phyloP scores from a whole-genome alignment of 2,113 vertebrate species.

The Muntiacus muntjak region DNA sequence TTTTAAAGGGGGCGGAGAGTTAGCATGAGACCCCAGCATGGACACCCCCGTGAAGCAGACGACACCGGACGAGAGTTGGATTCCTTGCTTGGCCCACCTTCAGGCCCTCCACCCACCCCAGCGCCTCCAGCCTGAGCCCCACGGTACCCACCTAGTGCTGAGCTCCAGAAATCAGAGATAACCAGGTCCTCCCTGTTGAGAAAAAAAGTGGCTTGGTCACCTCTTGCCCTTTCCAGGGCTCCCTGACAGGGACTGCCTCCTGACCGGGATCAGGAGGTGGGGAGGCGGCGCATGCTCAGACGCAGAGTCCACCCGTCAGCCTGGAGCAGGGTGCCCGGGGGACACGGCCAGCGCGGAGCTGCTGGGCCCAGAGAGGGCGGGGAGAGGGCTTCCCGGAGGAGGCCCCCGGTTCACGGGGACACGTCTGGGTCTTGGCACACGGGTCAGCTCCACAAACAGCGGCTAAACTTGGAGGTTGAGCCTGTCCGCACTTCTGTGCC shows the following conservation, averaged over 20 bases:
- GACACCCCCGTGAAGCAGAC: background rate
- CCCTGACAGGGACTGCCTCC: background rate
- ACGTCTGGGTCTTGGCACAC: background rate
- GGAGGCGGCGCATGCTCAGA: background rate
- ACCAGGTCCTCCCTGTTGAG: slow-evolving; percentile 83
- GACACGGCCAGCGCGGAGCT: rapidly evolving
- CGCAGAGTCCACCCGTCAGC: background rate
- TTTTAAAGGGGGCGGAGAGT: background rate
- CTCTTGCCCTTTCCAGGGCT: background rate
- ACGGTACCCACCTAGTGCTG: slow-evolving; percentile 80
- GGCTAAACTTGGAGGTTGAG: background rate
- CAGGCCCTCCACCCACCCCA: background rate
- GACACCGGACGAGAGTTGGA: background rate
- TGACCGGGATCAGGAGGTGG: rapidly evolving
- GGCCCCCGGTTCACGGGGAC: background rate
- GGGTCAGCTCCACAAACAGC: background rate
- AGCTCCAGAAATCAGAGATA: slow-evolving; percentile 82
- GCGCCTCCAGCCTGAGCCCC: background rate
- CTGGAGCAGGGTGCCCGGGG: rapidly evolving
- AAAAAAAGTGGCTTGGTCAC: background rate
- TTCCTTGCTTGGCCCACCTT: background rate
- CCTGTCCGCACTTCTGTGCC: too few species aligned
- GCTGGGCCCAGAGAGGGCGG: background rate
- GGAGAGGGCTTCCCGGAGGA: background rate
- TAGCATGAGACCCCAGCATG: background rate